A percentile compares a stretch with the other conserved stretches of the same genome.
phyloP scores from a whole-genome alignment of 2,888 invertebrate genomes.

The Frankliniella intonsa region DNA sequence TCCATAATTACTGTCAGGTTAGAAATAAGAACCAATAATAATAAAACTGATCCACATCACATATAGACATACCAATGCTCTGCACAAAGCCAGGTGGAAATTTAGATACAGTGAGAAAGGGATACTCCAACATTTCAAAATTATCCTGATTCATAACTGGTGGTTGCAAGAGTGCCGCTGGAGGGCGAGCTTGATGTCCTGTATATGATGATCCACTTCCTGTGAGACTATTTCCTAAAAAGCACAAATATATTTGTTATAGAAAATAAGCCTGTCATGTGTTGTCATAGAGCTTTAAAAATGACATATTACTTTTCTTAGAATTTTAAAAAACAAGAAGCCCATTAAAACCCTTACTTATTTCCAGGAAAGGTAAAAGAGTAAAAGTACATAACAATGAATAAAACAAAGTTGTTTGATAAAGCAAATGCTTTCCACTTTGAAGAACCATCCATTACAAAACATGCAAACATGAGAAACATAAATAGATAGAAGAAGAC shows the following conservation, averaged over 20 bases:
- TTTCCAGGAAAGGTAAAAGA: background rate
- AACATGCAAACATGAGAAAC: background rate
- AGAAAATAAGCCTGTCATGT: background rate
- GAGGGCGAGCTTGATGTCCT: slow-evolving; percentile 32
- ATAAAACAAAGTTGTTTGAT: too few relatives aligned
- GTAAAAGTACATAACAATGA: background rate
- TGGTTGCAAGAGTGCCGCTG: slow-evolving; percentile 43
- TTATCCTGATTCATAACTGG: slow-evolving; percentile 69
- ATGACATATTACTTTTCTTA: slow-evolving; percentile 15
- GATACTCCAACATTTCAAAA: slow-evolving; percentile 89
- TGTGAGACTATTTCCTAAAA: slow-evolving; percentile 69
- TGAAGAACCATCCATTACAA: too few relatives aligned
- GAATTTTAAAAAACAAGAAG: slow-evolving; percentile 29
- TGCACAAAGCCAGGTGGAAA: slow-evolving; percentile 85
- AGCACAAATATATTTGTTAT: slow-evolving; percentile 29
- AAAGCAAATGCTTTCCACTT: background rate
- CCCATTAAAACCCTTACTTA: background rate
- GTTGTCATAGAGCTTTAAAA: background rate
- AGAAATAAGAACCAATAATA: background rate
- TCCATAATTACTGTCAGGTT: background rate
- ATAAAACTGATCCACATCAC: slow-evolving; percentile 10
- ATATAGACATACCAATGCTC: slow-evolving; percentile 64
- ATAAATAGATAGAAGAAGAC: background rate
- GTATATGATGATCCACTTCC: slow-evolving; percentile 59
- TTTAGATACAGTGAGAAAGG: slow-evolving; percentile 87